Base-by-base conservation (phyloP, 2,797 vertebrate species). In the Urocyon cinereoargenteus region DNA sequence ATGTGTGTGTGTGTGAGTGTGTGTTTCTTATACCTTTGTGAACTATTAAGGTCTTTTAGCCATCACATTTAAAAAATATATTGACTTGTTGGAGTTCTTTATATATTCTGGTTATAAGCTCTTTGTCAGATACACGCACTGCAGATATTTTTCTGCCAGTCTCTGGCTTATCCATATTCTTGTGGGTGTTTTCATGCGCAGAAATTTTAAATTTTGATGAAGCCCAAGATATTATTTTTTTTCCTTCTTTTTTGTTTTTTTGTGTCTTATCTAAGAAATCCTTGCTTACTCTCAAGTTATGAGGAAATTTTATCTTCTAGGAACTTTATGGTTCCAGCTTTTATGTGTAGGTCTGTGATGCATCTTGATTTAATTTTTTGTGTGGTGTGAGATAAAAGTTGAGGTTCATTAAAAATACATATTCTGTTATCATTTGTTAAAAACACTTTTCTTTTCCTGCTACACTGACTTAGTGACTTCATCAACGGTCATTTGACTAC, bases 351-450 rank as follows among this genome's bases (percentile, higher is more conserved):
- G 16, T 89, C 24, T 78, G 1, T 57, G 40, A 59, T 61, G 13
- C 66, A 64, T n/a, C 53, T 88, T 91, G 85, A 86, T 64, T 93
- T 93, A 72, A 61, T 68, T 66, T 91, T 89, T 93, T 68, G 40
- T 79, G 11, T 82, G 21, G 6, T 68, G 0, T 51, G 49, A 96
- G 79, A 59, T 61, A 49, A 94, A 92, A 51, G 21, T 68, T 81
- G 81, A 94, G 28, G 1, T 34, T 90, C 26, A 15, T 24, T 40
- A 36, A 84, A 26, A 61, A 5, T 1, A 62, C 36, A 53, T 72
- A 16, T 92, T 83, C 72, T 82, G 61, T 22, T 10, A 70, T 14
- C 2, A 18, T 31, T 28, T 64, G 16, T 75, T 87, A n/a, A 49
- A 83, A 96, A 51, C 26, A 45, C 40, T 51, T 36, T n/a, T 14